Evolutionary conservation across 2,888 invertebrate species (phyloP), one percentile per base, ranked within the genome.

Genomic region (Elegia similella): DNA sequence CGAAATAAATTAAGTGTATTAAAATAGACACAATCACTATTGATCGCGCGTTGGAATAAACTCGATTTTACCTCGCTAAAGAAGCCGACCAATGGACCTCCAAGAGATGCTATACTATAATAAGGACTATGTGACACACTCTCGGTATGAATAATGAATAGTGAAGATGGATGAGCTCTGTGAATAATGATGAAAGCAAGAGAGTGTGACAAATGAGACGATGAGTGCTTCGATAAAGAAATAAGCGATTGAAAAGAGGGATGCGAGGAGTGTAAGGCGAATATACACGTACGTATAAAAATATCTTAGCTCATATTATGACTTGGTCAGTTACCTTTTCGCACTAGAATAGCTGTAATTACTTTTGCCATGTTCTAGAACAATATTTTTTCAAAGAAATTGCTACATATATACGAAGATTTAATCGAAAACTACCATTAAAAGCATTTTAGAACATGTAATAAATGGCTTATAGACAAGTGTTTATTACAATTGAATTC

Each of bases 11-110:
- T 34, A n/a, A 38, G 50, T 34, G 50, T 34, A n/a, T n/a, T n/a
- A 38, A 50, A 34, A 50, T 17, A 50, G 12, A 50, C 50, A 50
- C 50, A 50, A 34, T 50, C 34, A 34, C 50, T 50, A 50, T 50
- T 50, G 50, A 50, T 50, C 50, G 15, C 34, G 50, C 34, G 34
- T 34, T 10, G 8, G 2, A 34, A 7, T 34, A 34, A 32, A 50
- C 15, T 50, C 50, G 34, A 34, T 34, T 32, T 8, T 10, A 34
- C 10, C 10, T 34, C 8, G 5, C 23, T 23, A 5, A 23, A 23
- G 1, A 38, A 38, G n/a, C 12, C 2, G n/a, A 38, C 38, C n/a
- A 8, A 38, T 38, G 38, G n/a, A 38, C 38, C 3, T 23, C 38
- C 38, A 2, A 38, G 12, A 38, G 38, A 38, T 12, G 10, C n/a